Evolutionary conservation across 1,140 invertebrate species (phyloP), one percentile per base, ranked within the genome.

Genomic region (Melitaea cinxia): DNA sequence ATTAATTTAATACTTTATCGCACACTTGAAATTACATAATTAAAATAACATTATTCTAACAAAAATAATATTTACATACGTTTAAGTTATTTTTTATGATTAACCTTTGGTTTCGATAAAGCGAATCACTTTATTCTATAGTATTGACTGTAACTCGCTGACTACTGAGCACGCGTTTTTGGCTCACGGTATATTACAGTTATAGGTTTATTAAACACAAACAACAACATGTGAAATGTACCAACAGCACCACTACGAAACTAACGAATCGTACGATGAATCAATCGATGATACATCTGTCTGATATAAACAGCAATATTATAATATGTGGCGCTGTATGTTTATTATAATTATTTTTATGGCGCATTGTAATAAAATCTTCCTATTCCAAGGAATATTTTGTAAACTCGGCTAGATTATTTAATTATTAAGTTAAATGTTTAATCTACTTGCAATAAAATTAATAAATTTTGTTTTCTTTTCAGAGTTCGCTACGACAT

Each of bases 401-500:
- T n/a, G n/a, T n/a, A n/a, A n/a, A n/a, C n/a, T n/a, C n/a, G n/a
- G n/a, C n/a, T n/a, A n/a, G n/a, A n/a, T n/a, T n/a, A n/a, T n/a
- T n/a, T n/a, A n/a, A n/a, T n/a, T n/a, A n/a, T n/a, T n/a, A n/a
- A n/a, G n/a, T n/a, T n/a, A n/a, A n/a, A n/a, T n/a, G n/a, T n/a
- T n/a, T n/a, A n/a, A n/a, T n/a, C n/a, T n/a, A n/a, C 2, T 9
- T 39, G 19, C 24, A 14, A 12, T 21, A 15, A 15, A 12, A 6
- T 39, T 4, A 39, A 15, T 23, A 47, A 30, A 21, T 60, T 61
- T 64, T 60, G 70, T 74, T 83, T 69, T 57, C 35, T 24, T 91
- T 91, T 59, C 91, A 91, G 91, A 90, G 85, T 88, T 89, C 83
- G 68, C 80, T 73, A 83, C 76, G 83, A 83, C 69, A 92, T 91